These are phyloP conservation scores for Grus americana DNA, from an alignment of 2,113 vertebrate genomes.

Conservation along the genomic window DNA sequence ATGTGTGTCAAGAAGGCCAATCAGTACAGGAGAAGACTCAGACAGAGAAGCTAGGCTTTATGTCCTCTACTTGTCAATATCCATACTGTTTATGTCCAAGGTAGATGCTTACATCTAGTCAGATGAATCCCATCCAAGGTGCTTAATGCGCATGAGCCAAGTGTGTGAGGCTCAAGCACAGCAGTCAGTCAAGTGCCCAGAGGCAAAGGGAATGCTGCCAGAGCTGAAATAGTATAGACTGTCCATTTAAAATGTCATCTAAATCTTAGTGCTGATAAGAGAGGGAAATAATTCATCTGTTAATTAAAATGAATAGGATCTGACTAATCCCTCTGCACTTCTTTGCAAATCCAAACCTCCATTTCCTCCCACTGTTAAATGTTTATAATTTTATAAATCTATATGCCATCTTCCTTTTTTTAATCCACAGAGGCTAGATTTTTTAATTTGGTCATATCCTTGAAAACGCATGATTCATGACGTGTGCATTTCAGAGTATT, in stretches of 20 bases:
- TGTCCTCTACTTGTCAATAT: background rate
- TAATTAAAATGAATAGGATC: constrained; percentile 13
- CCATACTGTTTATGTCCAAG: background rate
- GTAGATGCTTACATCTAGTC: background rate
- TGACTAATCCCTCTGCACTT: background rate
- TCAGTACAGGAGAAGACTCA: background rate
- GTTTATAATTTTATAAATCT: background rate
- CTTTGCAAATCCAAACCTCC: background rate
- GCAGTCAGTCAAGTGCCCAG: background rate
- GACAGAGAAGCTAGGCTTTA: background rate
- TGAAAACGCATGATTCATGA: background rate
- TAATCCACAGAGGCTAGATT: background rate
- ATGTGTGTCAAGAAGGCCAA: background rate
- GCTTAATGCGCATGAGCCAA: background rate
- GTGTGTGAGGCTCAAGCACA: background rate
- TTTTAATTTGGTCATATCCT: background rate
- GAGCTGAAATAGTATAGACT: background rate
- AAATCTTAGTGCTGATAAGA: background rate
- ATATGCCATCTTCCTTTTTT: background rate
- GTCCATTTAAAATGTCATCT: background rate
- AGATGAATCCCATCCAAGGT: background rate
- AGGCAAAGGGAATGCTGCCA: background rate
- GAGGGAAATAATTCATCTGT: background rate
- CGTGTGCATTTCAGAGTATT: background rate
- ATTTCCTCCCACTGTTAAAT: background rate